Evolutionary conservation across 2,797 vertebrate genomes (phyloP).

Genomic region (Ispidina lecontei): DNA sequence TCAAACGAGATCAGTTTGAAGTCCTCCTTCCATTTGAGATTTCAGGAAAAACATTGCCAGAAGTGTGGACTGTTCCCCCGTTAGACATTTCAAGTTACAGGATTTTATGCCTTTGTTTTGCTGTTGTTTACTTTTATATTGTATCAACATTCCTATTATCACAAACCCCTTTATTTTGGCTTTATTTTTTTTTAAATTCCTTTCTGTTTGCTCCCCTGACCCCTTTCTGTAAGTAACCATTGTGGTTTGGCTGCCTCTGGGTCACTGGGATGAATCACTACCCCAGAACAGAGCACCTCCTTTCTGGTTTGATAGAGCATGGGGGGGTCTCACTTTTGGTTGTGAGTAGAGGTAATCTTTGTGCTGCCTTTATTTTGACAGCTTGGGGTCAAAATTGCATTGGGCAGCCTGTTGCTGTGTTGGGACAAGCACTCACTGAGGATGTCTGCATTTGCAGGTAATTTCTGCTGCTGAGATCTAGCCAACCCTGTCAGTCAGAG

Average conservation of each 20-base stretch:
- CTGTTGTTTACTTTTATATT: not conserved
- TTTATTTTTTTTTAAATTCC: not conserved
- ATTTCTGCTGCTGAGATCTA: not conserved
- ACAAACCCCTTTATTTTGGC: not conserved
- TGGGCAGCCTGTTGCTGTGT: not conserved
- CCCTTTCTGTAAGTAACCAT: conserved; percentile 25
- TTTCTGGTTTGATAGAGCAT: not conserved
- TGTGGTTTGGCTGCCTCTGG: conserved; percentile 51
- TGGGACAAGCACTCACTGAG: not conserved
- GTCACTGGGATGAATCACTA: conserved; percentile 30
- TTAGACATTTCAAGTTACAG: not conserved
- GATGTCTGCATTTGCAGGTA: not conserved
- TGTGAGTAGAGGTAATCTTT: not conserved
- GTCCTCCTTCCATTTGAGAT: not conserved
- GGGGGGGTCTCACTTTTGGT: not conserved
- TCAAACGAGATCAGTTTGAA: not conserved
- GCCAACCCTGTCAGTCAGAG: not conserved
- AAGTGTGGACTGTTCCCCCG: not conserved
- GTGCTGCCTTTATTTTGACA: not conserved
- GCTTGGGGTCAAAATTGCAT: not conserved
- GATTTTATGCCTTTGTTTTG: not conserved
- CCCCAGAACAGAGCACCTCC: not conserved
- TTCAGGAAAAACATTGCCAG: not conserved
- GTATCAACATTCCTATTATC: not conserved
- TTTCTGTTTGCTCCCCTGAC: conserved; percentile 34